These are phyloP conservation scores for Tyrannus savana DNA, from an alignment of 2,113 vertebrate species.

Conservation along the genomic window DNA sequence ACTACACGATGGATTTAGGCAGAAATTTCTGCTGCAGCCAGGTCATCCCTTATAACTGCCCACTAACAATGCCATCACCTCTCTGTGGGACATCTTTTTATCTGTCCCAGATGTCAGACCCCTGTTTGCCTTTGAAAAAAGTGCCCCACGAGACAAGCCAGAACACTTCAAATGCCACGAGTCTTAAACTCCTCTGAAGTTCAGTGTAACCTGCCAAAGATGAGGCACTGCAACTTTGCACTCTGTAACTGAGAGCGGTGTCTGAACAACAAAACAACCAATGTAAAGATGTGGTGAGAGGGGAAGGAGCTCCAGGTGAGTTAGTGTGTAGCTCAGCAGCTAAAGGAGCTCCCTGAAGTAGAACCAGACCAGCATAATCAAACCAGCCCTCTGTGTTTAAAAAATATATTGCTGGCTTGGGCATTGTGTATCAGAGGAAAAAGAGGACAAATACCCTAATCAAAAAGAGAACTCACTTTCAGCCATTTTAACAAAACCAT, in stretches of 20 bases:
- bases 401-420: background rate
- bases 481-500: background rate
- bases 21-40: background rate
- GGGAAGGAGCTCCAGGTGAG: background rate
- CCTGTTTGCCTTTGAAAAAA: background rate
- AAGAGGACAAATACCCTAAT: background rate
- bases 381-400: background rate
- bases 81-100: background rate
- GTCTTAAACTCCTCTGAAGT: background rate
- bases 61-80: background rate
- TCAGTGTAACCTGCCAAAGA: background rate
- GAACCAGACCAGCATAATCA: background rate
- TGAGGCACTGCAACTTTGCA: background rate
- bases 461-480: background rate
- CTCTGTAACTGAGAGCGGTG: background rate
- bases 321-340: background rate
- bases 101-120: background rate
- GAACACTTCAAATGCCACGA: background rate
- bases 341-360: background rate
- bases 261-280: background rate
- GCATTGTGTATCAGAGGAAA: background rate
- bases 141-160: background rate
- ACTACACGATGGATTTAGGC: background rate
- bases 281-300: background rate
- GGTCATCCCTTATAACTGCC: background rate